phyloP scores from a whole-genome alignment of 2,888 invertebrate species.

The Pomacea canaliculata region DNA sequence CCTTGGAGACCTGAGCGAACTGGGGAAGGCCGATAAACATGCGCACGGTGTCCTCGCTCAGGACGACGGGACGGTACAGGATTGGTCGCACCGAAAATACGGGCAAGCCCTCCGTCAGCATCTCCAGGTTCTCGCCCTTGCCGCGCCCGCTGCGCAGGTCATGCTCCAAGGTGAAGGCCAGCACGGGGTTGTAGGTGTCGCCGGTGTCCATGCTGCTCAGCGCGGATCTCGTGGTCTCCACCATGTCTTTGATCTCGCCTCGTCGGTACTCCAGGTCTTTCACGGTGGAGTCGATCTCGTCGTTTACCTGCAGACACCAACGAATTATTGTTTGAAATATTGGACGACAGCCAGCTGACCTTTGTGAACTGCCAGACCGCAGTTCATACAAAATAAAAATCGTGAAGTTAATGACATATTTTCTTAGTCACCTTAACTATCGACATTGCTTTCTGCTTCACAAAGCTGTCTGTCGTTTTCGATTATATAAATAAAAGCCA shows the following conservation, averaged over 20 bases:
- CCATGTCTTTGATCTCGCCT: neutral
- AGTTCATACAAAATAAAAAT: neutral
- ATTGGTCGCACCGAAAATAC: neutral
- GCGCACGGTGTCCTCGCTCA: neutral
- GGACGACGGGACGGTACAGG: neutral
- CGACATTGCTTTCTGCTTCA: no score
- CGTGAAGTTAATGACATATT: no score
- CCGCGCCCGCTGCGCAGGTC: conserved; percentile 16
- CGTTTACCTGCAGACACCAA: neutral
- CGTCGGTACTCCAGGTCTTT: neutral
- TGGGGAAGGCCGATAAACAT: neutral
- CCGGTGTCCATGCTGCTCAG: neutral
- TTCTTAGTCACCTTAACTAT: no score
- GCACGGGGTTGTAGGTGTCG: neutral
- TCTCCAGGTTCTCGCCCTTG: conserved; percentile 17
- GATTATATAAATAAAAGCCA: no score
- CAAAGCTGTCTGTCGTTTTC: no score
- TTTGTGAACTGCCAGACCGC: fast-evolving
- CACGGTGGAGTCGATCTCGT: neutral
- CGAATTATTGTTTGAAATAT: no score
- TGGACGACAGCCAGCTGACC: neutral
- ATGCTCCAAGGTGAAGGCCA: neutral
- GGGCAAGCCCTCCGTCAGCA: conserved; percentile 13
- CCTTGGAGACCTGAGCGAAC: neutral
- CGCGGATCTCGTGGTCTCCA: neutral